Evolutionary conservation across 1,140 invertebrate species (phyloP).

Genomic region (Drosophila varians): DNA sequence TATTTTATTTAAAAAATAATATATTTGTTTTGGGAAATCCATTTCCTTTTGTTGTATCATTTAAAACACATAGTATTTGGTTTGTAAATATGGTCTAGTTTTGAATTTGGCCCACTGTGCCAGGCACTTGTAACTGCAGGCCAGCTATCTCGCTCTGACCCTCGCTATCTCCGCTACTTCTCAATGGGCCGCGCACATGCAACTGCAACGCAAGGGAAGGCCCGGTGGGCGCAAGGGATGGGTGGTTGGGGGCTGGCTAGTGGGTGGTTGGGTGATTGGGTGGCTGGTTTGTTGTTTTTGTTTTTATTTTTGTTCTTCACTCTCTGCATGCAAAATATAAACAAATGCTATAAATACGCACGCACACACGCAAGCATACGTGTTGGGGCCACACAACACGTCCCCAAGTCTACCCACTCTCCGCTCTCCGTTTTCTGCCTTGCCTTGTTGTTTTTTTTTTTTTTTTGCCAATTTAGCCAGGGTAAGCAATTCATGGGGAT

Average conservation of each 20-base stretch:
- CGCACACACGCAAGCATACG: conserved; percentile 36
- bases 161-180: conserved; percentile 24
- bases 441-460: not conserved
- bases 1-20: not conserved
- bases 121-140: conserved; percentile 20
- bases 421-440: not conserved
- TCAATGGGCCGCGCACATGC: conserved; percentile 46
- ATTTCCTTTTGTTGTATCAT: too few species aligned
- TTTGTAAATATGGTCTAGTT: too few species aligned
- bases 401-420: not conserved
- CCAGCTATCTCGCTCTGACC: conserved; percentile 18
- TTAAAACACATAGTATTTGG: too few species aligned
- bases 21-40: too few species aligned
- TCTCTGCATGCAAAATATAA: conserved; percentile 72
- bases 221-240: conserved; percentile 2
- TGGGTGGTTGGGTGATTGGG: not conserved
- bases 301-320: conserved; percentile 29
- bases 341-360: conserved; percentile 80
- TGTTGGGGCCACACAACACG: conserved; percentile 49
- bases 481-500: conserved; percentile 21
- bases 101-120: conserved; percentile 18
- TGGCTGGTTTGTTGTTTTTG: conserved; percentile 7
- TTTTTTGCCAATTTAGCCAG: conserved; percentile 60
- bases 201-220: conserved; percentile 5
- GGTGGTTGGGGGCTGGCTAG: not conserved